Evolutionary conservation across 2,888 invertebrate genomes (phyloP).

Genomic region (Cheiracanthium punctorium): DNA sequence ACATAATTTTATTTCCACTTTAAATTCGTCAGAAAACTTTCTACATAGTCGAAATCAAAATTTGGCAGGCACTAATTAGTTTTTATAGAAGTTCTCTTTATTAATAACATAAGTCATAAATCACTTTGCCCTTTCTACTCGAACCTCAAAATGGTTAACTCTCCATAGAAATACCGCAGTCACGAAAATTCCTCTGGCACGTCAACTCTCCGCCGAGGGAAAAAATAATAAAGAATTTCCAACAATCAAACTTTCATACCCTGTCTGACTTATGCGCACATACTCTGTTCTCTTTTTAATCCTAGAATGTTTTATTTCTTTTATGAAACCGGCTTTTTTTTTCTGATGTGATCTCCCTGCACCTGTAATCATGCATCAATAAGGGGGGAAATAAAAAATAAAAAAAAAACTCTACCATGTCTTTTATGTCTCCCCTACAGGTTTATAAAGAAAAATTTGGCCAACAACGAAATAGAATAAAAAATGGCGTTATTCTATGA

Average conservation of each 20-base stretch:
- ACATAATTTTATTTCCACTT: too few relatives aligned
- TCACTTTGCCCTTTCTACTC: too few relatives aligned
- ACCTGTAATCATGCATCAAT: conserved; percentile 43
- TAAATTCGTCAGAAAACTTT: too few relatives aligned
- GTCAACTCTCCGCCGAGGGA: neutral
- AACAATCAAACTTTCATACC: neutral
- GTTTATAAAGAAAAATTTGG: neutral
- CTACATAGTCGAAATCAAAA: too few relatives aligned
- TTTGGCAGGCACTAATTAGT: too few relatives aligned
- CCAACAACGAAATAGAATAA: neutral
- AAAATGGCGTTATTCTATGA: neutral
- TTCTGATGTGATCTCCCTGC: neutral
- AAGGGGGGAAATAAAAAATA: too few relatives aligned
- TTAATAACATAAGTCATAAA: too few relatives aligned
- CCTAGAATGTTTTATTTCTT: conserved; percentile 11
- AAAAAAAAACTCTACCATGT: neutral
- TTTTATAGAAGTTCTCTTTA: too few relatives aligned
- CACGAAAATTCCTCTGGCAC: neutral
- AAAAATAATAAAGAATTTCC: neutral
- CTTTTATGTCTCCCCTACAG: neutral
- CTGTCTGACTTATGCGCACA: neutral
- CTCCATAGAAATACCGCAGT: neutral
- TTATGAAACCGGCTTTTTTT: conserved; percentile 26
- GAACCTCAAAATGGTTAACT: too few relatives aligned
- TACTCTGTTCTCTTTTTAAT: conserved; percentile 8